phyloP scores from a whole-genome alignment of 2,113 vertebrate genomes.

The Plotosus lineatus region DNA sequence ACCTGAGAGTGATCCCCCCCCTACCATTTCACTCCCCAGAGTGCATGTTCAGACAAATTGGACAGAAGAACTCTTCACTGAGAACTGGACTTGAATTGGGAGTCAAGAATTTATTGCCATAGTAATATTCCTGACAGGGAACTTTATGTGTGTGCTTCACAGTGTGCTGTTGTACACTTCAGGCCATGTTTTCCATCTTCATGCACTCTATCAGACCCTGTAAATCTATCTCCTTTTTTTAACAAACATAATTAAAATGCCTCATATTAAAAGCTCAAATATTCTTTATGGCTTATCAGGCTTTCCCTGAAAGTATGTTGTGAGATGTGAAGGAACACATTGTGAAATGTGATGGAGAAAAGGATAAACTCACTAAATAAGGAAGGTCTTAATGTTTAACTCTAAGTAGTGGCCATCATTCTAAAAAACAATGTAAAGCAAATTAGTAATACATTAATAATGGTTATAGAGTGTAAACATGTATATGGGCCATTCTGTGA shows the following conservation, averaged over 20 bases:
- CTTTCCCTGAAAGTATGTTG: constrained; percentile 56
- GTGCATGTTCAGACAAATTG: not conserved
- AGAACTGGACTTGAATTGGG: constrained; percentile 10
- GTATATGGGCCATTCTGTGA: too few species aligned
- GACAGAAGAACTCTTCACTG: not conserved
- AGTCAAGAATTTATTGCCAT: constrained; percentile 12
- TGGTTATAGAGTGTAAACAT: too few species aligned
- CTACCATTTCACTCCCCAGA: too few species aligned
- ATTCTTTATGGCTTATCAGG: constrained; percentile 57
- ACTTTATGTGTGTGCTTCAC: constrained; percentile 26
- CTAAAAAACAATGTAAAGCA: not conserved
- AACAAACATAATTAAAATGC: constrained; percentile 66
- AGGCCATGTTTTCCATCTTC: constrained; percentile 65
- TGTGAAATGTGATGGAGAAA: constrained; percentile 40
- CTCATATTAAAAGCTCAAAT: constrained; percentile 65
- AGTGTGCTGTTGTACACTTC: constrained; percentile 33
- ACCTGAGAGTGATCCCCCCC: constrained; percentile 36
- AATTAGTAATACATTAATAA: not conserved
- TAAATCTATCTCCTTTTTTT: constrained; percentile 69
- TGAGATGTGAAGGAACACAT: constrained; percentile 46
- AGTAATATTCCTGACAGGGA: constrained; percentile 25
- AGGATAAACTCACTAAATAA: constrained; percentile 46
- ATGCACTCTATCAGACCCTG: constrained; percentile 61
- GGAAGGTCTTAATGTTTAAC: constrained; percentile 33
- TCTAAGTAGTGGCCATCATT: not conserved